Conservation (phyloP, 2,888 invertebrate genomes). For the Eupithecia insigniata region DNA sequence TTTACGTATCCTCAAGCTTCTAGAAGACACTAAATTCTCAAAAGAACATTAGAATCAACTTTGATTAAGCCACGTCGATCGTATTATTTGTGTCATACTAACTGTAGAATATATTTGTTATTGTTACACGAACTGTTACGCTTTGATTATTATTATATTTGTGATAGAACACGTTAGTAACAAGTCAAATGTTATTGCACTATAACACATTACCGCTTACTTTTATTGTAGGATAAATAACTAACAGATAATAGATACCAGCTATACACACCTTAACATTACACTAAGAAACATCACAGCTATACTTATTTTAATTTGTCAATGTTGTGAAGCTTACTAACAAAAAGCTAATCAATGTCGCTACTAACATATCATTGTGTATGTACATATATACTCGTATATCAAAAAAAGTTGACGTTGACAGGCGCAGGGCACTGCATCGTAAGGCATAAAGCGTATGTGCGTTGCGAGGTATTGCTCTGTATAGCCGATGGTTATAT, state of each 20-base stretch:
- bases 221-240: conserved; percentile 18
- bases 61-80: background rate
- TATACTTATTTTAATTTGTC: conserved; percentile 45
- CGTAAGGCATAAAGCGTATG: background rate
- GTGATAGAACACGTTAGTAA: conserved; percentile 17
- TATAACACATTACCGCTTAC: conserved; percentile 40
- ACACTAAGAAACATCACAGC: conserved; percentile 28
- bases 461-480: background rate
- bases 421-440: background rate
- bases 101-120: conserved; percentile 1
- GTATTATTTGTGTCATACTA: conserved; percentile 16
- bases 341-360: conserved; percentile 47
- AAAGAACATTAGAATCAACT: background rate
- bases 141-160: too few relatives aligned
- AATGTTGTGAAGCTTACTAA: conserved; percentile 55
- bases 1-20: background rate
- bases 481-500: background rate
- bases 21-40: background rate
- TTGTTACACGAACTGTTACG: conserved; percentile 32
- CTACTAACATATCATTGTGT: conserved; percentile 39
- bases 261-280: conserved; percentile 29
- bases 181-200: conserved; percentile 23
- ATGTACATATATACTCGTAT: too few relatives aligned
- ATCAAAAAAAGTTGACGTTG: background rate
- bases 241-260: conserved; percentile 6